Base-by-base conservation (phyloP, 2,113 vertebrate genomes). In the Urocolius indicus region DNA sequence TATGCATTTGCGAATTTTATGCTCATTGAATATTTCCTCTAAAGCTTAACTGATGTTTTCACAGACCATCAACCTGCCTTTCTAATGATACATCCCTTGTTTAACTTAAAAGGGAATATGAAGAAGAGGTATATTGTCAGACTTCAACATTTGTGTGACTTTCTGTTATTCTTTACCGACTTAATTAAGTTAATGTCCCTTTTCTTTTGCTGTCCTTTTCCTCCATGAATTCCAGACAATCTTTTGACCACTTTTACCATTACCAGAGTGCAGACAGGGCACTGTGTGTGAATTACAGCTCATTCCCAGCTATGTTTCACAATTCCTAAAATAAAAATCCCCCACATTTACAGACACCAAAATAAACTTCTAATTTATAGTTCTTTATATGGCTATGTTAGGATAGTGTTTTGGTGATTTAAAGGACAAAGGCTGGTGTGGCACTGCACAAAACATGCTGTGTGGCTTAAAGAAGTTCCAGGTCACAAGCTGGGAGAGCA, bases 31-130 rank as follows among this genome's bases (percentile, higher is more conserved):
- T 74, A 84, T 84, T 90, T 75, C 57, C 57, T 85, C 87, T 91
- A 80, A 96, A 87, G 78, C 79, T 80, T 94, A 93, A 83, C 85
- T 80, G 81, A 62, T 66, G n/a, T 69, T 93, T 92, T 80, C 72
- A 93, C 82, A 87, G 84, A 84, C 59, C 90, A 73, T 82, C 78
- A 95, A 82, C 45, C 62, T 90, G 88, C 41, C 36, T 93, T 85
- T 88, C 77, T 63, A 88, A 62, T 80, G 61, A 83, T 46, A 84
- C 18, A 75, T 43, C 20, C 74, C 54, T 69, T 84, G 74, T 76
- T 94, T 80, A 94, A 76, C 51, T 89, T 61, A 54, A 74, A 83
- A 84, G 23, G 72, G 48, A 93, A 74, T 43, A 71, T 57, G 36
- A 78, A 76, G 48, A 83, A 87, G 80, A 67, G 62, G 30, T 58